Percentiles rank a stretch among this genome's conserved stretches.
phyloP scores from a whole-genome alignment of 2,888 invertebrate genomes.

The Cloeon dipterum region DNA sequence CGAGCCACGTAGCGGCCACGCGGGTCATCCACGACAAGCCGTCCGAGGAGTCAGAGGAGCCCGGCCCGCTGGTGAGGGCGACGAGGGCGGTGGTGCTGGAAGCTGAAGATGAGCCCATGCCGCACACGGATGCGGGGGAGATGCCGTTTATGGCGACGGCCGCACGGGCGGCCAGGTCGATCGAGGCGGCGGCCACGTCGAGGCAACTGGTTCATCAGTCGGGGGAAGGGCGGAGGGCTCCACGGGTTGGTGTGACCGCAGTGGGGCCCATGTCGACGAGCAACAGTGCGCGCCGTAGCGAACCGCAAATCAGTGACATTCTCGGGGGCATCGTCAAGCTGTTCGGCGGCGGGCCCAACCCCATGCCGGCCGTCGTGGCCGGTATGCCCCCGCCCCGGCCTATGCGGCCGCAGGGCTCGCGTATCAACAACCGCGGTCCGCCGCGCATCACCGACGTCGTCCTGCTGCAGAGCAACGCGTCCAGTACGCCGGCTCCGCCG shows the following conservation, averaged over 20 bases:
- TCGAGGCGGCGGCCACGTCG: background rate
- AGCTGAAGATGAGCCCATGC: constrained; percentile 20
- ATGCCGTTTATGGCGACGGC: constrained; percentile 20
- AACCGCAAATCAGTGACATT: constrained; percentile 64
- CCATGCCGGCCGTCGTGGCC: constrained; percentile 10
- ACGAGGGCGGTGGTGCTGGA: constrained; percentile 22
- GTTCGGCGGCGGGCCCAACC: constrained; percentile 35
- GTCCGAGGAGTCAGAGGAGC: too few relatives aligned
- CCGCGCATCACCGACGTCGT: constrained; percentile 54
- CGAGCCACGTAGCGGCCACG: too few relatives aligned
- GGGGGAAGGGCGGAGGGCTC: constrained; percentile 58
- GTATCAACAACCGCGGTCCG: constrained; percentile 78
- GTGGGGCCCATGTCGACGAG: constrained; percentile 29
- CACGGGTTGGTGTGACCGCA: constrained; percentile 36
- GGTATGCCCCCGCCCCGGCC: constrained; percentile 16
- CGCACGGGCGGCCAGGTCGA: constrained; percentile 20
- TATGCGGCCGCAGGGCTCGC: constrained; percentile 6
- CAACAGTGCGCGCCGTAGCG: constrained; percentile 6
- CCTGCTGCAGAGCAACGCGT: constrained; percentile 20
- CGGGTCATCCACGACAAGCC: too few relatives aligned
- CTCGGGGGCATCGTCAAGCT: constrained; percentile 66
- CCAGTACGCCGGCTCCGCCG: constrained; percentile 19
- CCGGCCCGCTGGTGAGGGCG: too few relatives aligned
- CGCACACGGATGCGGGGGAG: constrained; percentile 19
- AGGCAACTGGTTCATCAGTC: constrained; percentile 16